A percentile compares a stretch with the other conserved stretches of the same genome.
phyloP scores from a whole-genome alignment of 2,113 vertebrate genomes.

The Lagenorhynchus albirostris region DNA sequence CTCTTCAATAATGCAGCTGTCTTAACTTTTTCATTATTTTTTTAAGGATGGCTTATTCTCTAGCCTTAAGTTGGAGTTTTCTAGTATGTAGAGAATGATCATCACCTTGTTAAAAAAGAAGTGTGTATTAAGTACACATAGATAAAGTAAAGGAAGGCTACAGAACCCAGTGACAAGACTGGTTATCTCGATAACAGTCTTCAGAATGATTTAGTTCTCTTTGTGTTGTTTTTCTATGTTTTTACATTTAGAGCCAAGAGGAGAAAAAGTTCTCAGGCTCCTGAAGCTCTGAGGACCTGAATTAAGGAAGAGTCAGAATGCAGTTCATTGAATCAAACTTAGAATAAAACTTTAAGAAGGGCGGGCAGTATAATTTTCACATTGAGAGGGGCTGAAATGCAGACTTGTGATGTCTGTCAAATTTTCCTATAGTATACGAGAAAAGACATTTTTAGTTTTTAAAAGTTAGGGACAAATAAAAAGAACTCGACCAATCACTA shows the following conservation, averaged over 20 bases:
- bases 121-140: too few species aligned
- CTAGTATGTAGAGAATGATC: neutral
- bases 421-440: neutral
- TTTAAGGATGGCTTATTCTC: neutral
- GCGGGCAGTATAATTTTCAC: neutral
- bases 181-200: neutral
- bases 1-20: constrained; percentile 34
- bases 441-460: neutral
- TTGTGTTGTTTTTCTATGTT: neutral
- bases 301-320: neutral
- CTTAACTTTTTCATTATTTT: constrained; percentile 38
- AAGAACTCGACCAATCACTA: neutral
- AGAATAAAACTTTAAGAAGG: neutral
- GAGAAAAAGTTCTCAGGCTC: neutral
- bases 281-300: neutral
- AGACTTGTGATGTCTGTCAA: neutral
- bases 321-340: neutral
- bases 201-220: neutral
- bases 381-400: neutral
- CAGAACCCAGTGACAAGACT: neutral
- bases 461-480: neutral
- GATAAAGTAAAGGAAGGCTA: neutral
- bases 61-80: neutral
- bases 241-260: neutral
- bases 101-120: neutral